These are phyloP conservation scores for Drosophila dives DNA, from an alignment of 2,888 invertebrate genomes.

Conservation along the genomic window DNA sequence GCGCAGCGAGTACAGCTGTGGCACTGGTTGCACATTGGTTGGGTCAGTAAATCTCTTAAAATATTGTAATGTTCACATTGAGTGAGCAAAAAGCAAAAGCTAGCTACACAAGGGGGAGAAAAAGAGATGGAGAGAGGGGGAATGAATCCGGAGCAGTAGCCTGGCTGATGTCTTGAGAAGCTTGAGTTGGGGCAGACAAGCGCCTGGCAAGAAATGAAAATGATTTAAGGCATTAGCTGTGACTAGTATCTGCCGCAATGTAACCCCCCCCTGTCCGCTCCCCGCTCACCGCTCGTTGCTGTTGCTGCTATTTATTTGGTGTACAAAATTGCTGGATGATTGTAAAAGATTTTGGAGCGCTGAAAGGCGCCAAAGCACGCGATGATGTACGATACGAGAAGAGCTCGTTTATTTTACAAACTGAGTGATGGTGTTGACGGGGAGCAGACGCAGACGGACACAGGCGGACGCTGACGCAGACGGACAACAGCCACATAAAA, in stretches of 20 bases:
- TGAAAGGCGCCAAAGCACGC: slow-evolving; percentile 68
- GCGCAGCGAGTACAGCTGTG: slow-evolving; percentile 3
- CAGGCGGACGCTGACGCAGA: slow-evolving; percentile 8
- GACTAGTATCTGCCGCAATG: slow-evolving; percentile 19
- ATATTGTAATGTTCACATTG: slow-evolving; percentile 65
- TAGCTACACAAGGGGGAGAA: slow-evolving; percentile 6
- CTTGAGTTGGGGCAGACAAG: slow-evolving; percentile 50
- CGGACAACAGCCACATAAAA: slow-evolving; percentile 56
- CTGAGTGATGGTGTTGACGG: slow-evolving; percentile 50
- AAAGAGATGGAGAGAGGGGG: slow-evolving; percentile 8
- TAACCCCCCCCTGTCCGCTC: neutral
- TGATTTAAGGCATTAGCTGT: slow-evolving; percentile 74
- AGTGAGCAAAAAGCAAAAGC: slow-evolving; percentile 18
- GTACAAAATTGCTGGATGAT: slow-evolving; percentile 67
- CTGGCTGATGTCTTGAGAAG: slow-evolving; percentile 36
- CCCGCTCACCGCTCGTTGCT: neutral
- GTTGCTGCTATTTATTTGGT: slow-evolving; percentile 38
- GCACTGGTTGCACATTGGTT: slow-evolving; percentile 21
- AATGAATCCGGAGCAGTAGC: neutral
- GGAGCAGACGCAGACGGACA: neutral
- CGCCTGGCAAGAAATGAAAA: slow-evolving; percentile 70
- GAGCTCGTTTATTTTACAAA: slow-evolving; percentile 67
- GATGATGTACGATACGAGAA: slow-evolving; percentile 65
- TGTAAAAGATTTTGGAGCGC: slow-evolving; percentile 71
- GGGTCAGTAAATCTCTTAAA: slow-evolving; percentile 78